Percentiles rank a stretch among this genome's conserved stretches.
phyloP scores from a whole-genome alignment of 2,888 invertebrate genomes.

The Pollenia angustigena region DNA sequence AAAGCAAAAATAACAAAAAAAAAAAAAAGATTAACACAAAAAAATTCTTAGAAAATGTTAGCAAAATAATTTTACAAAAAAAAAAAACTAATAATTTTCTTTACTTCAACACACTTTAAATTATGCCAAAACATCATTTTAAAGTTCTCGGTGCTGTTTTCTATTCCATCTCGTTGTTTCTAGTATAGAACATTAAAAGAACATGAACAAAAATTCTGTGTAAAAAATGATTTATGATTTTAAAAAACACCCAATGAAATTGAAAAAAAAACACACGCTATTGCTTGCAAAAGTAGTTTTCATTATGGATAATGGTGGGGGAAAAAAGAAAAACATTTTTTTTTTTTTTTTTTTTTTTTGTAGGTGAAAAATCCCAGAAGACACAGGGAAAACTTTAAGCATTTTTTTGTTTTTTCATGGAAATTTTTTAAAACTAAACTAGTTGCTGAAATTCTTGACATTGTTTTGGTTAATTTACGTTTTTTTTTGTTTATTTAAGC shows the following conservation, averaged over 20 bases:
- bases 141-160: conserved; percentile 9
- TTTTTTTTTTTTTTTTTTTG: neutral
- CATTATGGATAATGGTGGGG: conserved; percentile 14
- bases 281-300: neutral
- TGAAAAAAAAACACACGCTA: conserved; percentile 64
- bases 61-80: conserved; percentile 18
- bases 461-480: conserved; percentile 14
- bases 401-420: neutral
- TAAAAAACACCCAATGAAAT: conserved; percentile 61
- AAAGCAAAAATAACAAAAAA: neutral
- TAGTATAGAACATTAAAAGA: conserved; percentile 8
- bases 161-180: neutral
- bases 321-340: neutral
- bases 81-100: conserved; percentile 2
- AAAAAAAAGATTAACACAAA: neutral
- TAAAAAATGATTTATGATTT: conserved; percentile 60
- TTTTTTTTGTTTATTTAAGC: conserved; percentile 18
- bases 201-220: conserved; percentile 52
- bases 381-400: neutral
- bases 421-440: neutral
- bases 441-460: neutral
- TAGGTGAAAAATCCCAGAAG: conserved; percentile 21
- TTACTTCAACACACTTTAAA: conserved; percentile 62
- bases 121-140: conserved; percentile 58
- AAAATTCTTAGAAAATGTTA: conserved; percentile 1